phyloP scores from a whole-genome alignment of 2,113 vertebrate species.

The Panthera leo region DNA sequence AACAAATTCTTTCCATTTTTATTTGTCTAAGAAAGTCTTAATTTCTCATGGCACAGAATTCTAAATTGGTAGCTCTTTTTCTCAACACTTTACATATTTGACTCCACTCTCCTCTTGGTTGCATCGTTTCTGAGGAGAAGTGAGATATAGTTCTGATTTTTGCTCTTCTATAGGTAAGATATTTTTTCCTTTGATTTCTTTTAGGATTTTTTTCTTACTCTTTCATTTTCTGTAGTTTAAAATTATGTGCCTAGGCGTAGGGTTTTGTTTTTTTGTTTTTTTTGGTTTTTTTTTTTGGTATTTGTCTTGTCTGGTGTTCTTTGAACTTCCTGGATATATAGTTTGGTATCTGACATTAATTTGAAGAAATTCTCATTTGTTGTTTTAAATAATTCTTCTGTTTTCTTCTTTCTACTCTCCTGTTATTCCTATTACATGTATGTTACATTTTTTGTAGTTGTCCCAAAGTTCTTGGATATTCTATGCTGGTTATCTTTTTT shows the following conservation, averaged over 20 bases:
- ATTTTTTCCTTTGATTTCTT: not conserved
- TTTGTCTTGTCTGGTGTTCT: not conserved
- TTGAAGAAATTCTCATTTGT: not conserved
- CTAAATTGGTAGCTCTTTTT: not conserved
- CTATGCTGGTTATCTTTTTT: not conserved
- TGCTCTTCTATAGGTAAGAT: not conserved
- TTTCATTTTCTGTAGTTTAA: not conserved
- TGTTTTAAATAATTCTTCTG: not conserved
- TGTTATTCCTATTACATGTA: not conserved
- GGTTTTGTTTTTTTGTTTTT: not conserved
- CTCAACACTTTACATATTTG: not conserved
- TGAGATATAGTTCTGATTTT: not conserved
- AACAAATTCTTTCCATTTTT: not conserved
- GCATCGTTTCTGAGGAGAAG: not conserved
- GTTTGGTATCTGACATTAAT: not conserved
- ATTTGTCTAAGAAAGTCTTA: not conserved
- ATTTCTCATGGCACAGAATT: not conserved
- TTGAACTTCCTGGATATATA: not conserved
- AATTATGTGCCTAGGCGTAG: not conserved
- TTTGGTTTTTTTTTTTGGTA: not conserved
- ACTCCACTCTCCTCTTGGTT: not conserved
- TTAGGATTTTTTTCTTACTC: not conserved
- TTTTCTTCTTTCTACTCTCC: not conserved
- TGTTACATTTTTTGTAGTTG: not conserved
- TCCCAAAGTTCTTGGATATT: not conserved